These are phyloP conservation scores for Oscheius sp. DNA, from an alignment of 2,888 invertebrate genomes.

Conservation along the genomic window DNA sequence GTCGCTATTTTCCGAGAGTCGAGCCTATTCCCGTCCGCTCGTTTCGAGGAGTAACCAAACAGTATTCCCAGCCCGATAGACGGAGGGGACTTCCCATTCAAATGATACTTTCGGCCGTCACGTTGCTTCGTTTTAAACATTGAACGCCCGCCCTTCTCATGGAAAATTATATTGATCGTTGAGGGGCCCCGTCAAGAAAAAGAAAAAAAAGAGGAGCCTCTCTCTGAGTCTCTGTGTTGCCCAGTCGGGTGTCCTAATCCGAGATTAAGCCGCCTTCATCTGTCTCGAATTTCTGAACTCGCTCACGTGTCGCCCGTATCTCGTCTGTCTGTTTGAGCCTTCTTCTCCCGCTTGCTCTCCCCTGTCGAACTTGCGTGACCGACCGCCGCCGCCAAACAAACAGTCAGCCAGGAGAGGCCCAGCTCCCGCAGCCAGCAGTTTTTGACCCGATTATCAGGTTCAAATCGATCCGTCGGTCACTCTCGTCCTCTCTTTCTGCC, in stretches of 20 bases:
- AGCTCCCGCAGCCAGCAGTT: conserved; percentile 21
- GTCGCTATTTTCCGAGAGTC: conserved; percentile 5
- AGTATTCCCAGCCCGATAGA: neutral
- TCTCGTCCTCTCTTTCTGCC: neutral
- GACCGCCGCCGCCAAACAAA: conserved; percentile 31
- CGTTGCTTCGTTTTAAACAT: conserved; percentile 26
- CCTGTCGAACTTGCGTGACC: conserved; percentile 37
- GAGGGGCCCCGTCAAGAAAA: neutral
- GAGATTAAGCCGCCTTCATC: neutral
- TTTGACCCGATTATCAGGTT: conserved; percentile 33
- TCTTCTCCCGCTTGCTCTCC: conserved; percentile 19
- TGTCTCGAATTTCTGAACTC: conserved; percentile 29
- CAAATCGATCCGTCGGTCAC: conserved; percentile 5
- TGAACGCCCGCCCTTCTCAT: conserved; percentile 14
- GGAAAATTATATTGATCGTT: conserved; percentile 16
- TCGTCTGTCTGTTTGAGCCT: conserved; percentile 13
- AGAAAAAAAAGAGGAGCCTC: neutral
- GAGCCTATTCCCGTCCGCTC: conserved; percentile 23
- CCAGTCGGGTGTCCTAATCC: neutral
- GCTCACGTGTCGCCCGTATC: conserved; percentile 29
- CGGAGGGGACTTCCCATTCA: neutral
- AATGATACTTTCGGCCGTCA: neutral
- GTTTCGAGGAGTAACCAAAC: conserved; percentile 18
- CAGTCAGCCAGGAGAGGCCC: conserved; percentile 21
- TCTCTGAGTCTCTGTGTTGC: no score